Evolutionary conservation across 2,888 invertebrate genomes (phyloP).

Genomic region (Parascotia fuliginaria): DNA sequence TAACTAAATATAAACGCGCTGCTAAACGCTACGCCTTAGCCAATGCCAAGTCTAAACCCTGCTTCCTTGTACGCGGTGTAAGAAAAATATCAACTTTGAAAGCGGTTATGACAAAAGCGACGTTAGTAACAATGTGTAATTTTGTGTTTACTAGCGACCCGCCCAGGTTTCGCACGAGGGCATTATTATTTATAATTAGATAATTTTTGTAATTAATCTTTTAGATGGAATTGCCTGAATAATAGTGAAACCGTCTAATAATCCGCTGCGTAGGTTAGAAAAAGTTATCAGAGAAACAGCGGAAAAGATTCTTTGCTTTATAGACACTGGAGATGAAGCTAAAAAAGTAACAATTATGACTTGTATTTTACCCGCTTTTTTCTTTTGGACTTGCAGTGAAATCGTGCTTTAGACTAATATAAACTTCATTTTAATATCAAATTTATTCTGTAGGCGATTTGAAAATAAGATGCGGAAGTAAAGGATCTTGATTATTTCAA

Average conservation of each 20-base stretch:
- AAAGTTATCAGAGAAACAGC: too few relatives aligned
- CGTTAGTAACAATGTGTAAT: constrained; percentile 17
- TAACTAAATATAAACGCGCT: too few relatives aligned
- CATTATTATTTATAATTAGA: too few relatives aligned
- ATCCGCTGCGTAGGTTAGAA: too few relatives aligned
- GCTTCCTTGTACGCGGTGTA: constrained; percentile 36
- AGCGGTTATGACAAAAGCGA: constrained; percentile 16
- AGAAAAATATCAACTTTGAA: constrained; percentile 45
- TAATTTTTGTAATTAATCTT: too few relatives aligned
- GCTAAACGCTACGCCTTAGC: neutral
- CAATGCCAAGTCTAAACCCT: constrained; percentile 46
- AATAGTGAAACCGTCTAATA: too few relatives aligned
- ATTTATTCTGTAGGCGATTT: constrained; percentile 1
- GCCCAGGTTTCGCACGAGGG: too few relatives aligned
- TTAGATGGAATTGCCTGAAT: too few relatives aligned
- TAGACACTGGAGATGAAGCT: too few relatives aligned
- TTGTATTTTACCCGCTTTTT: neutral
- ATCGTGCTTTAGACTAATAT: constrained; percentile 1
- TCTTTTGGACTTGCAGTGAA: neutral
- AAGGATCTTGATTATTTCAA: neutral
- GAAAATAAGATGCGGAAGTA: neutral
- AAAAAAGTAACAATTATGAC: neutral
- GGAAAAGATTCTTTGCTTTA: too few relatives aligned
- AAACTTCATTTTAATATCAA: neutral
- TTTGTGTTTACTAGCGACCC: too few relatives aligned